Base-by-base conservation (phyloP, 2,113 vertebrate genomes). In the Henicopernis longicauda region DNA sequence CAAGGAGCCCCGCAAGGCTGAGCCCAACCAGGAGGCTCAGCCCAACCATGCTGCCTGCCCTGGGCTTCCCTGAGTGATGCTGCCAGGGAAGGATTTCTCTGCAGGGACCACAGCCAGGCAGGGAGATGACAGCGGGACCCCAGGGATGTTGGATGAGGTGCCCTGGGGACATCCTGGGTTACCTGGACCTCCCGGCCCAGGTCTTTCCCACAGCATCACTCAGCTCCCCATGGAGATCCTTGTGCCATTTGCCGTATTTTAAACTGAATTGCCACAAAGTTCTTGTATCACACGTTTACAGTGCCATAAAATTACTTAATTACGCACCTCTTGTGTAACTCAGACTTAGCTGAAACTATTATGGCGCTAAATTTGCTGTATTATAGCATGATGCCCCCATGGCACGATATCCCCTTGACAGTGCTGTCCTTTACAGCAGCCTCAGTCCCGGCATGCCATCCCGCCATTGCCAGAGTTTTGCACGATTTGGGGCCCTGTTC, bases 221-320 rank as follows among this genome's bases (percentile, higher is more conserved):
- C 36, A 42, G 22, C 12, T 82, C 26, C 23, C 18, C 18, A 4
- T 5, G 5, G 47, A 73, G 11, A 44, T 49, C 69, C 13, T 38
- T 2, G 0, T 32, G 13, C 38, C 69, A 6, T 44, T 70, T 85
- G 23, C 23, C n/a, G 13, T 40, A 17, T 74, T 80, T 91, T 82
- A 47, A 74, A 45, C 19, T 5, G 5, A 70, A 66, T 18, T 32
- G 27, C 18, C 38, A 10, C 38, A 54, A 59, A 50, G 38, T 14
- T 71, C 2, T 79, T 42, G 7, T 13, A 57, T 34, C 3, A 3
- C 2, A 2, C 9, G 34, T 22, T 55, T n/a, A 25, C 0, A 0
- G 31, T 12, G 45, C 12, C 13, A 36, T 25, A 42, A 83, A 63
- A 13, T 36, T 17, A 32, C 49, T 65, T 65, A 47, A 55, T 52